Conservation (phyloP, 1,140 invertebrate genomes). For the Bombus polaris region DNA sequence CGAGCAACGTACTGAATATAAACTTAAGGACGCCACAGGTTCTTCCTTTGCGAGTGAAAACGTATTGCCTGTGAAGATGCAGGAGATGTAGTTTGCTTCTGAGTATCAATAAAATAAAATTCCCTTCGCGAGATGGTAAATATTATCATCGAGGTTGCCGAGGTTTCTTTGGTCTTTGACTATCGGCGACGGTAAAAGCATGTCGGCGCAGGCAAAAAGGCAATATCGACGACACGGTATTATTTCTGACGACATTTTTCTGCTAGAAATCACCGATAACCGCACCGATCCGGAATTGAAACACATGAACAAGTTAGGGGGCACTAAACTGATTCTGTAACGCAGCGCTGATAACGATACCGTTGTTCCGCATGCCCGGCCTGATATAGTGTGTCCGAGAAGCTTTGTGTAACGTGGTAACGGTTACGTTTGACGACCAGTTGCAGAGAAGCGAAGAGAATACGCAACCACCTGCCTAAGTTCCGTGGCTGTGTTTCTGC, state of each 20-base stretch:
- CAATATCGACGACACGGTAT: too few species aligned
- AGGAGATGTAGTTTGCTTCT: background rate
- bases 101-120: background rate
- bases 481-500: background rate
- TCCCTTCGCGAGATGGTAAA: background rate
- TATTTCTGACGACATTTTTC: background rate
- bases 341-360: constrained; percentile 10
- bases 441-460: background rate
- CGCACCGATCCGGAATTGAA: constrained; percentile 9
- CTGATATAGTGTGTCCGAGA: background rate
- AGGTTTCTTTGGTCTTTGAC: background rate
- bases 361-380: background rate
- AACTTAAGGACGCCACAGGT: background rate
- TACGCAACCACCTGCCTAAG: background rate
- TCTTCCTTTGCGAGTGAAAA: too few species aligned
- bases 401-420: background rate
- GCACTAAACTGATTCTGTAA: constrained; percentile 4
- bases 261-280: background rate
- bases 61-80: too few species aligned
- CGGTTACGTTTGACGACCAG: background rate
- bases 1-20: background rate
- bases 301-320: background rate
- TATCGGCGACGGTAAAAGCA: background rate
- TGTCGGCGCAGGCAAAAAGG: background rate
- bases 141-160: background rate